Percentiles rank a stretch among this genome's conserved stretches.
Evolutionary conservation across 1,140 invertebrate genomes (phyloP).

Genomic region (Drosophila micromelanica): DNA sequence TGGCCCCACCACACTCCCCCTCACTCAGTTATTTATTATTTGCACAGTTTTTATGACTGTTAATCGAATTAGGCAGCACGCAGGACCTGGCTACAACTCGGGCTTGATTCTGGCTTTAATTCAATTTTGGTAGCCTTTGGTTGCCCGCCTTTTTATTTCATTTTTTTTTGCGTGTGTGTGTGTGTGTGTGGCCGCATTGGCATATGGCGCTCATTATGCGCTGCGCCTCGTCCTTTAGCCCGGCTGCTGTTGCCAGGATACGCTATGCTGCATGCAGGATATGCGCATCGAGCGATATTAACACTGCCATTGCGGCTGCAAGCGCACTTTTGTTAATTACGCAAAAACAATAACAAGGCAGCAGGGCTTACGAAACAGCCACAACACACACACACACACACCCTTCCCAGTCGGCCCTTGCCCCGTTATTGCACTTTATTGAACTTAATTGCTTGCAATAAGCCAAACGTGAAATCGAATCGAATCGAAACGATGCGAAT

Average conservation of each 20-base stretch:
- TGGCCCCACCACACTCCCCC: not conserved
- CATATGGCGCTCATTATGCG: constrained; percentile 71
- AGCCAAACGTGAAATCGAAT: constrained; percentile 51
- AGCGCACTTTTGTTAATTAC: constrained; percentile 78
- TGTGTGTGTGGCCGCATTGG: constrained; percentile 29
- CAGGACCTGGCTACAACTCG: constrained; percentile 18
- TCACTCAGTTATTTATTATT: constrained; percentile 52
- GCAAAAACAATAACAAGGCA: constrained; percentile 56
- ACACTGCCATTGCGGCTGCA: constrained; percentile 30
- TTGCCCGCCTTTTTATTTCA: not conserved
- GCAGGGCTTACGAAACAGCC: constrained; percentile 12
- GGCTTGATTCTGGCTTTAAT: constrained; percentile 51
- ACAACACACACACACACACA: constrained; percentile 28
- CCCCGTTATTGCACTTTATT: constrained; percentile 64
- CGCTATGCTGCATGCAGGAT: constrained; percentile 1
- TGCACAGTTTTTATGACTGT: constrained; percentile 63
- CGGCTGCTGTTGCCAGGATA: not conserved
- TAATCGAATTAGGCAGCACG: constrained; percentile 61
- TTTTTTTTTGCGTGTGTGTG: constrained; percentile 11
- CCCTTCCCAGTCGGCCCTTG: constrained; percentile 1
- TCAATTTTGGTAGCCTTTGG: constrained; percentile 61
- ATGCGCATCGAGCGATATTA: not conserved
- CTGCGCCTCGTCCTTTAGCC: constrained; percentile 15
- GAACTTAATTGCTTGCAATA: constrained; percentile 81
- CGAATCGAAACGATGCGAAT: constrained; percentile 25